Percentiles rank a stretch among this genome's conserved stretches.
phyloP scores from a whole-genome alignment of 1,140 invertebrate genomes.

The Formica selysi region DNA sequence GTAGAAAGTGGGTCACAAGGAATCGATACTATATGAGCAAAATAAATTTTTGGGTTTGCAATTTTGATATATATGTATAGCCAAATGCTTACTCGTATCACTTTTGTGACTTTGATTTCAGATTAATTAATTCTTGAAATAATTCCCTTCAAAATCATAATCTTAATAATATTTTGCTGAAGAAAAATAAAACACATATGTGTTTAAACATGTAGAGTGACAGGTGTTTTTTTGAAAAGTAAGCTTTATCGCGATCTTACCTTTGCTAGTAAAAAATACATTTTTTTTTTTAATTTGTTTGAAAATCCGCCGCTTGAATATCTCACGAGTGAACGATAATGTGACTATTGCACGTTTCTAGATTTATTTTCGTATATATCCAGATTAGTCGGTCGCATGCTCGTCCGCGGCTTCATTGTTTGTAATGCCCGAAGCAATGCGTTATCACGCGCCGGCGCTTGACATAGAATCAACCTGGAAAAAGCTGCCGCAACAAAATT shows the following conservation, averaged over 20 bases:
- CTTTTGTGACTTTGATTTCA: not conserved
- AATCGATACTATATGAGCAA: constrained; percentile 46
- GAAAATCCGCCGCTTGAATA: constrained; percentile 47
- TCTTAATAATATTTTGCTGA: not conserved
- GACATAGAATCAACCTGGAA: constrained; percentile 68
- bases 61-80: constrained; percentile 15
- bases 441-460: constrained; percentile 64
- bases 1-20: constrained; percentile 37
- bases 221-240: not conserved
- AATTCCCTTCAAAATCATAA: not conserved
- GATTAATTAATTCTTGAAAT: not conserved
- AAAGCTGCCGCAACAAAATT: constrained; percentile 70
- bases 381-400: constrained; percentile 60
- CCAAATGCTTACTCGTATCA: not conserved
- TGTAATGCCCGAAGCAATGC: constrained; percentile 66
- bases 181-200: not conserved
- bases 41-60: constrained; percentile 41
- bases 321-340: constrained; percentile 54
- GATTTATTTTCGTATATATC: constrained; percentile 69
- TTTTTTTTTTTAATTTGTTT: not conserved
- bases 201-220: not conserved
- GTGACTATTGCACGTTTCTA: constrained; percentile 62
- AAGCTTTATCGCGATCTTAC: not conserved
- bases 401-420: constrained; percentile 67
- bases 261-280: not conserved